Evolutionary conservation across 2,797 vertebrate genomes (phyloP), one percentile per base, ranked within the genome.

Genomic region (Clarias pachynema): DNA sequence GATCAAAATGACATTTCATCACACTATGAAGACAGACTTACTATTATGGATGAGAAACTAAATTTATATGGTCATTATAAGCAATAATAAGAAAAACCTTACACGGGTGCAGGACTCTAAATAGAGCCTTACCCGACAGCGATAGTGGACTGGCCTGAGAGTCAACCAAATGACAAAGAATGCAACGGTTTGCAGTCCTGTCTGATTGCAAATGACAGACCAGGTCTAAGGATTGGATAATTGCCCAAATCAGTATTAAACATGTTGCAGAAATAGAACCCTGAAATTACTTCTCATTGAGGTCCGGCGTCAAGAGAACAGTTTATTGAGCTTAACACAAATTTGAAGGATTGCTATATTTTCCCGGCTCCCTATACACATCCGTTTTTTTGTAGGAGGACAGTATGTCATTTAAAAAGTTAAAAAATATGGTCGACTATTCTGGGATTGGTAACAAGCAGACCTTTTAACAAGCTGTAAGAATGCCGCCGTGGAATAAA

Each of bases 381-480:
- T 63, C 59, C 31, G 26, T 80, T 87, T 81, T 34, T 44, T 69
- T 82, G 81, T 74, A 69, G 84, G 82, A 85, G 83, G 87, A 88
- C 83, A 80, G 15, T 75, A 69, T 89, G 85, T 89, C 84, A 84
- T 86, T 84, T 84, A 72, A 85, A 82, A 88, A 86, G 62, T 56
- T 31, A 44, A 60, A 68, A 73, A 81, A 81, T 56, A 81, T 24
- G 34, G 68, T 44, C 72, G 60, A 59, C 83, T 84, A 81, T 84
- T 86, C 79, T 59, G 84, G 79, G 84, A 75, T 37, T 82, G 79
- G 85, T 89, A 85, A 88, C 87, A 85, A 88, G 81, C 85, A 84
- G 66, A 88, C 68, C 77, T 78, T 89, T 89, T 88, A 89, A 88
- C 82, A 84, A 84, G 77, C 86, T 60, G 68, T 53, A 86, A 70